Evolutionary conservation across 2,113 vertebrate genomes (phyloP).

Genomic region (Zosterops japonicus): DNA sequence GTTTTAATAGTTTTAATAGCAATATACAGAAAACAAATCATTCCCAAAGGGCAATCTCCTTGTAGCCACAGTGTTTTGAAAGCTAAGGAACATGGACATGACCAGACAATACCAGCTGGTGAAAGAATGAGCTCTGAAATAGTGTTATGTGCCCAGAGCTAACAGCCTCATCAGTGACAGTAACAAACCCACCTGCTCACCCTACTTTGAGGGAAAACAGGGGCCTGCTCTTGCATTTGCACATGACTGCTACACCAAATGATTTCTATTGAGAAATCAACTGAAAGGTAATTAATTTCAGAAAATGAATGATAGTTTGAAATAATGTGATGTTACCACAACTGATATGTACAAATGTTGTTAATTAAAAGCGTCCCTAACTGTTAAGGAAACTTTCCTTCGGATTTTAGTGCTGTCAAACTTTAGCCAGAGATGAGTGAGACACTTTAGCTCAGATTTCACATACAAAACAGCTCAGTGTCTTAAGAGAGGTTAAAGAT

Average conservation of each 20-base stretch:
- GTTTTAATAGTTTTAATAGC: neutral
- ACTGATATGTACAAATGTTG: neutral
- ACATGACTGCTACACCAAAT: neutral
- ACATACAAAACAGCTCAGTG: neutral
- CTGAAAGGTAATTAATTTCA: neutral
- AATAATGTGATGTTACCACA: neutral
- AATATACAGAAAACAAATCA: neutral
- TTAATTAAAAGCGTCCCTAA: neutral
- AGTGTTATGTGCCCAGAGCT: neutral
- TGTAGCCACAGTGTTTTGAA: neutral
- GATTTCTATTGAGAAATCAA: neutral
- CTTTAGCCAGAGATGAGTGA: neutral
- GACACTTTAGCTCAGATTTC: neutral
- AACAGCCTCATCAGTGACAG: neutral
- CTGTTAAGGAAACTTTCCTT: neutral
- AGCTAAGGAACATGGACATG: neutral
- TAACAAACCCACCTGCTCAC: neutral
- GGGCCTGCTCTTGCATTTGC: neutral
- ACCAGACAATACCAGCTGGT: neutral
- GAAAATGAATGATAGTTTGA: fast-evolving
- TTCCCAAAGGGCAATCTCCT: neutral
- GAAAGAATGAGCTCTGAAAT: neutral
- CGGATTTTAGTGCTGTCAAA: neutral
- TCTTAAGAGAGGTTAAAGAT: neutral
- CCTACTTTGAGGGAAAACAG: neutral